Percentiles rank a stretch among this genome's conserved stretches.
These are phyloP conservation scores for Elysia chlorotica DNA, from an alignment of 1,140 invertebrate species.

Conservation along the genomic window DNA sequence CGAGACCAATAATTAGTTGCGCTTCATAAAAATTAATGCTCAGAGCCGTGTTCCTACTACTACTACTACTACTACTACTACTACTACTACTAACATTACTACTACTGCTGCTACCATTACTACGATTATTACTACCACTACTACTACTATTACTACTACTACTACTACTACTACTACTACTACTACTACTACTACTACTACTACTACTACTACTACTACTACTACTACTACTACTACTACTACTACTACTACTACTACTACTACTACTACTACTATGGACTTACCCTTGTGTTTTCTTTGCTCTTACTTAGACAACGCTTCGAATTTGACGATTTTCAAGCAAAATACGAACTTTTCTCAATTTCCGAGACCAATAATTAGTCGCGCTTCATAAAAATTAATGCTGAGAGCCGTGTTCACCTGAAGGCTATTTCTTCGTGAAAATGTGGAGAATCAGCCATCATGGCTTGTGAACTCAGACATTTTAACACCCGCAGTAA, in stretches of 20 bases:
- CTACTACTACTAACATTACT: neutral
- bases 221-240: slow-evolving; percentile 14
- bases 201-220: slow-evolving; percentile 14
- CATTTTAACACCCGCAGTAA: too few species aligned
- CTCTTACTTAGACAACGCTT: too few species aligned
- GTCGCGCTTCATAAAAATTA: too few species aligned
- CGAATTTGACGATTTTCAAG: too few species aligned
- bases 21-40: neutral
- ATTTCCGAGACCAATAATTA: too few species aligned
- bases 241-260: slow-evolving; percentile 14
- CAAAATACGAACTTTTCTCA: too few species aligned
- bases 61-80: slow-evolving; percentile 16
- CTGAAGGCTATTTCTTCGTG: too few species aligned
- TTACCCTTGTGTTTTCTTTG: too few species aligned
- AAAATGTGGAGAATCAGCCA: too few species aligned
- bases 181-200: slow-evolving; percentile 14
- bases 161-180: slow-evolving; percentile 14
- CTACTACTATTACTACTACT: slow-evolving; percentile 13
- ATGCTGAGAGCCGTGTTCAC: too few species aligned
- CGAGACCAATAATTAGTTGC: neutral
- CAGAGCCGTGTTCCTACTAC: neutral
- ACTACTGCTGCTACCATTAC: slow-evolving; percentile 8
- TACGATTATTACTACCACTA: slow-evolving; percentile 8
- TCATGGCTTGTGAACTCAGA: too few species aligned
- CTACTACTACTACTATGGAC: slow-evolving; percentile 6